Percentiles rank a stretch among this genome's conserved stretches.
phyloP scores from a whole-genome alignment of 2,888 invertebrate genomes.

The Sarcophaga caerulescens region DNA sequence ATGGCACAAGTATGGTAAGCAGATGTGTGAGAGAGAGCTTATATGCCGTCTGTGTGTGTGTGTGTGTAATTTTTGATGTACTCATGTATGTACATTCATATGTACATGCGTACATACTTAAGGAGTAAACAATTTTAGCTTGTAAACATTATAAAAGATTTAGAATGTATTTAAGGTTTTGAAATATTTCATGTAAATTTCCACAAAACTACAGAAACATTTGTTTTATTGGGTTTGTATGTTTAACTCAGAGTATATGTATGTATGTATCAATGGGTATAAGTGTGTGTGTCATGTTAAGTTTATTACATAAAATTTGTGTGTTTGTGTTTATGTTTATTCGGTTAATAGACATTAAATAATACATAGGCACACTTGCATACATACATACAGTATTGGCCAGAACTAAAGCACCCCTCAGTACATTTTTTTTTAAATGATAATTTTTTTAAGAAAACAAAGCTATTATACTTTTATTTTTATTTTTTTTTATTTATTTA shows the following conservation, averaged over 20 bases:
- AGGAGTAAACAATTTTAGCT: constrained; percentile 67
- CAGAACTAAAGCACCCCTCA: too few species aligned
- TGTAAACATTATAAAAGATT: constrained; percentile 69
- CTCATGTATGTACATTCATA: constrained; percentile 5
- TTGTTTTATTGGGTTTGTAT: constrained; percentile 35
- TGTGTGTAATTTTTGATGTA: not conserved
- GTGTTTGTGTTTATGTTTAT: constrained; percentile 39
- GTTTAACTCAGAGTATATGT: not conserved
- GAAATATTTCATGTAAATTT: constrained; percentile 63
- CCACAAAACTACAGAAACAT: constrained; percentile 45
- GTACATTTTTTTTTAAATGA: too few species aligned
- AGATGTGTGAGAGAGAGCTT: too few species aligned
- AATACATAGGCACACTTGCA: constrained; percentile 61
- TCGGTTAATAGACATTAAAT: constrained; percentile 63
- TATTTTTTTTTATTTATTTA: too few species aligned
- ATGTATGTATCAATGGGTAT: not conserved
- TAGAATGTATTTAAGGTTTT: constrained; percentile 66
- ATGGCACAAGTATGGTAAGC: not conserved
- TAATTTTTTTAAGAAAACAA: too few species aligned
- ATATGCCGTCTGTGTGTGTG: too few species aligned
- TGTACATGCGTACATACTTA: constrained; percentile 39
- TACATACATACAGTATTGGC: not conserved
- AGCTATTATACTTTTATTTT: too few species aligned
- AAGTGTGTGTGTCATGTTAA: not conserved
- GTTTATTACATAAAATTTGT: constrained; percentile 26